Evolutionary conservation across 1,140 invertebrate genomes (phyloP).

Genomic region (Cydia pomonella): DNA sequence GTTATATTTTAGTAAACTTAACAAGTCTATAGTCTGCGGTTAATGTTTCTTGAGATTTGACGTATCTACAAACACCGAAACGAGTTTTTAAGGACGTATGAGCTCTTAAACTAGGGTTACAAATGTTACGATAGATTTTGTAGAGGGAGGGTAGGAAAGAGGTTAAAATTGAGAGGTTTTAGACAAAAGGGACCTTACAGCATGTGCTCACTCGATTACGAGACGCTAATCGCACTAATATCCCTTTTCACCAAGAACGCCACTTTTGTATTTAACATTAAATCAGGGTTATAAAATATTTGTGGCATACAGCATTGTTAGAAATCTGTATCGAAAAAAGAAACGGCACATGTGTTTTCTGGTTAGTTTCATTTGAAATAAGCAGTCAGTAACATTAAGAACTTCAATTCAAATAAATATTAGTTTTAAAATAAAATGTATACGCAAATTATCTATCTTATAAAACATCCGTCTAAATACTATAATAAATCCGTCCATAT

Average conservation of each 20-base stretch:
- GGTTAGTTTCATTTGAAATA: slow-evolving; percentile 16
- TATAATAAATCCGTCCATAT: background rate
- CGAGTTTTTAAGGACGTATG: no score
- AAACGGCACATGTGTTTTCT: background rate
- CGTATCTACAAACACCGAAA: no score
- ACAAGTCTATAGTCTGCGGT: background rate
- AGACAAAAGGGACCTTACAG: background rate
- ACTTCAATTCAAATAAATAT: background rate
- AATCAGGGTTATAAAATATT: slow-evolving; percentile 6
- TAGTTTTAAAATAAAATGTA: slow-evolving; percentile 19
- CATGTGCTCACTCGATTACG: background rate
- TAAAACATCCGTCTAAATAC: background rate
- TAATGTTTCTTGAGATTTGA: no score
- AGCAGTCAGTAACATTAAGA: slow-evolving; percentile 11
- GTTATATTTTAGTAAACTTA: background rate
- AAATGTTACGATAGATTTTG: background rate
- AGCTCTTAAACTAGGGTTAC: background rate
- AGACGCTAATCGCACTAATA: background rate
- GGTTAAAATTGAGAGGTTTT: background rate
- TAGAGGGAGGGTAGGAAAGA: background rate
- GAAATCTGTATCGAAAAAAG: background rate
- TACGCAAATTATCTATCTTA: background rate
- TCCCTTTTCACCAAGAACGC: background rate
- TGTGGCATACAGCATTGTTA: background rate
- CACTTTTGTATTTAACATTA: background rate